These are phyloP conservation scores for Sphaerodactylus townsendi DNA, from an alignment of 2,113 vertebrate genomes.

Conservation along the genomic window DNA sequence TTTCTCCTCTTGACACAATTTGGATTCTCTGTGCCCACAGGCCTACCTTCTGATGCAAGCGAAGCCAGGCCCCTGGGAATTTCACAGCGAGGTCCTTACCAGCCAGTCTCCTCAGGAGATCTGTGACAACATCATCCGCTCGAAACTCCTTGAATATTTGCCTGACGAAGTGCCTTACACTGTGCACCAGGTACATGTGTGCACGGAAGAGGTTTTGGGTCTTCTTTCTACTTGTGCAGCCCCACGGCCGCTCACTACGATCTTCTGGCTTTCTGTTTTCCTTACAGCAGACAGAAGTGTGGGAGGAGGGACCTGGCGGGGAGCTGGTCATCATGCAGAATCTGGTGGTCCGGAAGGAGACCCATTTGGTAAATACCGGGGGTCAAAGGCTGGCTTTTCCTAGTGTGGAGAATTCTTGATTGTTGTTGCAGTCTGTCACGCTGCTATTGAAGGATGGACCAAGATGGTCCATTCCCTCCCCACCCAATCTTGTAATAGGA, in stretches of 20 bases:
- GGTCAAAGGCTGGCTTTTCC: background rate
- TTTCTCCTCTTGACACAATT: background rate
- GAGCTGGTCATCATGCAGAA: constrained; percentile 84
- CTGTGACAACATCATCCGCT: constrained; percentile 86
- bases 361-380: constrained; percentile 82
- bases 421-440: background rate
- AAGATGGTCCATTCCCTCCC: background rate
- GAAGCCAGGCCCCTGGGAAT: constrained; percentile 88
- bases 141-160: constrained; percentile 89
- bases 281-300: constrained; percentile 80
- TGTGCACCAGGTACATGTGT: constrained; percentile 81
- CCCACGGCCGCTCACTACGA: background rate
- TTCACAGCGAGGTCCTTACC: constrained; percentile 90
- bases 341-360: constrained; percentile 83
- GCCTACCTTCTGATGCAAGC: constrained; percentile 84
- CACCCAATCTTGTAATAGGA: no score
- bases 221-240: no score
- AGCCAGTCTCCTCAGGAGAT: constrained; percentile 88
- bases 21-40: constrained; percentile 63
- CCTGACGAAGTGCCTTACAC: constrained; percentile 91
- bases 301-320: constrained; percentile 83
- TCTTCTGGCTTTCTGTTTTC: background rate
- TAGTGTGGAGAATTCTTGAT: background rate
- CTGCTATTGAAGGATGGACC: background rate
- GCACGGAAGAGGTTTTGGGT: background rate